phyloP scores from a whole-genome alignment of 1,140 invertebrate species.

The Pseudomyrmex sp. region DNA sequence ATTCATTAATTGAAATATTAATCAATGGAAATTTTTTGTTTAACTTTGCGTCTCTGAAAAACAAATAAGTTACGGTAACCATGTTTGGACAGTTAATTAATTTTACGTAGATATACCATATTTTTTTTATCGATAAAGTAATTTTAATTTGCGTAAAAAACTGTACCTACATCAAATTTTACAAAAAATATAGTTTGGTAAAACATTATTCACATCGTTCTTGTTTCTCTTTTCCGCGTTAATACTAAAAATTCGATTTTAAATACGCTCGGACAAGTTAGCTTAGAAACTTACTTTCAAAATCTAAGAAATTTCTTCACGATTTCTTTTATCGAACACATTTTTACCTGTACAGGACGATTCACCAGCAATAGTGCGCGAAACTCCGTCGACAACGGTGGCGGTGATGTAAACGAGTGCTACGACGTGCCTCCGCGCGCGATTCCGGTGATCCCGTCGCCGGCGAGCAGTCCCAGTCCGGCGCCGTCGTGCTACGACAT shows the following conservation, averaged over 20 bases:
- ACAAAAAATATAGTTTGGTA: too few species aligned
- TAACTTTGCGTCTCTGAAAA: too few species aligned
- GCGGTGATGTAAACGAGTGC: slow-evolving; percentile 81
- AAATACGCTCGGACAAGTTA: not conserved
- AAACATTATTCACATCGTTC: too few species aligned
- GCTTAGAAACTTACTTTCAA: not conserved
- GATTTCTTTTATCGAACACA: not conserved
- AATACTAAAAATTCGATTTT: not conserved
- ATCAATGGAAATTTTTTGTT: not conserved
- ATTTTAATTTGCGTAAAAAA: too few species aligned
- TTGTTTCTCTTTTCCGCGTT: too few species aligned
- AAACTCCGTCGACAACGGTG: slow-evolving; percentile 78
- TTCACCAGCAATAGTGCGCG: slow-evolving; percentile 75
- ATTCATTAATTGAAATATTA: slow-evolving; percentile 24
- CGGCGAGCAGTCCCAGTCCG: slow-evolving; percentile 80
- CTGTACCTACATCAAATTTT: too few species aligned
- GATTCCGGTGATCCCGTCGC: slow-evolving; percentile 86
- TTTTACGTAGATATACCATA: too few species aligned
- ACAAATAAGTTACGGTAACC: too few species aligned
- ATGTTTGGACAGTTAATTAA: too few species aligned
- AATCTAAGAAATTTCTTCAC: not conserved
- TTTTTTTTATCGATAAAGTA: too few species aligned
- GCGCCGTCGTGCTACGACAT: slow-evolving; percentile 85
- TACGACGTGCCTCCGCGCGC: slow-evolving; percentile 89
- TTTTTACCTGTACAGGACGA: slow-evolving; percentile 70